Evolutionary conservation across 2,888 invertebrate genomes (phyloP).

Genomic region (Perithous albicinctus): DNA sequence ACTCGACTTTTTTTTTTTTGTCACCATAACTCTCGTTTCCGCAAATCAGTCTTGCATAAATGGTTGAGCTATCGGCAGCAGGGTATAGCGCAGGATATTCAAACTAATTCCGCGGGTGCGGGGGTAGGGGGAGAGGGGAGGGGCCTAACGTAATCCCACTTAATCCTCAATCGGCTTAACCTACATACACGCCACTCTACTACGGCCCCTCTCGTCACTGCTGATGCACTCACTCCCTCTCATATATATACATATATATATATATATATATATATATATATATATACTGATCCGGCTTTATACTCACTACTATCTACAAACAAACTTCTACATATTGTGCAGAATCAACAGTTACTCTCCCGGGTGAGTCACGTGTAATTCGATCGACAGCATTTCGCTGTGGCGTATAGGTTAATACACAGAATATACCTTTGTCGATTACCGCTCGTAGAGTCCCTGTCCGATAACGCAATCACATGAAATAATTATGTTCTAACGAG

Average conservation of each 20-base stretch:
- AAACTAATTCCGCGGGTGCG: slow-evolving; percentile 69
- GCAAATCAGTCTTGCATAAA: slow-evolving; percentile 38
- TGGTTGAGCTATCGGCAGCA: slow-evolving; percentile 29
- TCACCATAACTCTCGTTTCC: not conserved
- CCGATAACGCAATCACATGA: slow-evolving; percentile 10
- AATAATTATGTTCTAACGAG: slow-evolving; percentile 18
- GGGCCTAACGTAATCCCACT: slow-evolving; percentile 71
- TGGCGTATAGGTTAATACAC: not conserved
- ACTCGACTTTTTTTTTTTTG: not conserved
- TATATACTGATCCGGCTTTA: slow-evolving; percentile 40
- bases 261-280: too few species aligned
- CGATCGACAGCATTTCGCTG: slow-evolving; percentile 8
- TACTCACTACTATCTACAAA: slow-evolving; percentile 13
- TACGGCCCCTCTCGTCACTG: slow-evolving; percentile 48
- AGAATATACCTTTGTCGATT: slow-evolving; percentile 20
- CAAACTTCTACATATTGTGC: slow-evolving; percentile 28
- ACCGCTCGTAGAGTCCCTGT: not conserved
- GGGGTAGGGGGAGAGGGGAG: slow-evolving; percentile 60
- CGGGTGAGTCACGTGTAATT: slow-evolving; percentile 14
- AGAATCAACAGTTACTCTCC: slow-evolving; percentile 29
- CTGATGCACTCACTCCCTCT: slow-evolving; percentile 54
- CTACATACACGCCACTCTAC: slow-evolving; percentile 71
- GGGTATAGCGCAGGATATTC: slow-evolving; percentile 66
- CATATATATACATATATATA: too few species aligned
- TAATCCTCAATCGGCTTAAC: slow-evolving; percentile 75